phyloP scores from a whole-genome alignment of 2,113 vertebrate genomes.

The Sinocyclocheilus grahami region DNA sequence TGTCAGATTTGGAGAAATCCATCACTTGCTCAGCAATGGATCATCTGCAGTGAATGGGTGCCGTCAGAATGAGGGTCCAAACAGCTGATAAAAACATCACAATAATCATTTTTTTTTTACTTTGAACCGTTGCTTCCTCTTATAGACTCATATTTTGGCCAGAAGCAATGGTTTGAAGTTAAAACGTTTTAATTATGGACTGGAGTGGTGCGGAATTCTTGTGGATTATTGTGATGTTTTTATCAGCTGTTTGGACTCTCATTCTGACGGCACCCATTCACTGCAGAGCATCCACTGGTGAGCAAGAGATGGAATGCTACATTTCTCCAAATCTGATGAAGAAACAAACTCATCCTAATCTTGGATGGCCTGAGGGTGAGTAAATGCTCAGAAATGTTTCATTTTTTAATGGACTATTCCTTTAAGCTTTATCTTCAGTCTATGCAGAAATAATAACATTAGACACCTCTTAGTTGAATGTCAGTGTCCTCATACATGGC shows the following conservation, averaged over 20 bases:
- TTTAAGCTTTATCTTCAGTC: not conserved
- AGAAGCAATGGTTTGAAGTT: too few species aligned
- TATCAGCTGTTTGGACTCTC: not conserved
- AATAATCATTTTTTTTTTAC: too few species aligned
- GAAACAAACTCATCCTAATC: not conserved
- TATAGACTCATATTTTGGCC: not conserved
- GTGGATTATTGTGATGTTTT: not conserved
- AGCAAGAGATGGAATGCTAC: not conserved
- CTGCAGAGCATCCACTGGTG: not conserved
- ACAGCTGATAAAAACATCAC: too few species aligned
- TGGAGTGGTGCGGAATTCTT: not conserved
- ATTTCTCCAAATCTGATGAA: not conserved
- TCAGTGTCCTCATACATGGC: slow-evolving; percentile 84
- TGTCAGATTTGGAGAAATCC: not conserved
- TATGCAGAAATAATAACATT: not conserved
- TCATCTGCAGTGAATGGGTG: too few species aligned
- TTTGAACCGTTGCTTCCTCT: too few species aligned
- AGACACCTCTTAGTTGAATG: slow-evolving; percentile 80
- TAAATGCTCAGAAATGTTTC: not conserved
- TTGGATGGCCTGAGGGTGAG: not conserved
- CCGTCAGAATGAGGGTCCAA: too few species aligned
- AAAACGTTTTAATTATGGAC: not conserved
- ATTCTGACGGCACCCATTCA: not conserved
- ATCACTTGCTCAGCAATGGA: not conserved
- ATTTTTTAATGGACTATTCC: not conserved